phyloP scores from a whole-genome alignment of 1,140 invertebrate genomes.

The Achroia grisella region DNA sequence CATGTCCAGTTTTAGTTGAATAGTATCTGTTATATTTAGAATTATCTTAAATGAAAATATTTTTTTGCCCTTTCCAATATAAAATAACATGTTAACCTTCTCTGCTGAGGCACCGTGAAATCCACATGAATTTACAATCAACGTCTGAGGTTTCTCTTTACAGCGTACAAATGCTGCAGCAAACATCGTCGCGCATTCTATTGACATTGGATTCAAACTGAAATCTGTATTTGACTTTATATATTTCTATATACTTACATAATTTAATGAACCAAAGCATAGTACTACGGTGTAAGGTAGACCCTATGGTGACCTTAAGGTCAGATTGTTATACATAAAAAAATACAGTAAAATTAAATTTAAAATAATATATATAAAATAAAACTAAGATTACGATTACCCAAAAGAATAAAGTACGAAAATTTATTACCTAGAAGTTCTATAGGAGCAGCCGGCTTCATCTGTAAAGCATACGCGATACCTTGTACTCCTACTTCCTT shows the following conservation, averaged over 20 bases:
- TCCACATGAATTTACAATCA: constrained; percentile 62
- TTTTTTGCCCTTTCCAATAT: too few relatives aligned
- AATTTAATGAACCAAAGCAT: background rate
- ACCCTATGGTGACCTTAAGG: too few relatives aligned
- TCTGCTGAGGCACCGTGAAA: constrained; percentile 52
- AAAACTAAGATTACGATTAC: background rate
- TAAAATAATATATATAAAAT: too few relatives aligned
- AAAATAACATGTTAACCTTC: constrained; percentile 28
- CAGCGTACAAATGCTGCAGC: constrained; percentile 63
- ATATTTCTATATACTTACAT: too few relatives aligned
- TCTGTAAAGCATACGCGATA: constrained; percentile 61
- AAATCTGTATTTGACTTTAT: constrained; percentile 35
- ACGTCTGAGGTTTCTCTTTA: constrained; percentile 62
- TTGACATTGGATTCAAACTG: constrained; percentile 60
- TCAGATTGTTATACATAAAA: too few relatives aligned
- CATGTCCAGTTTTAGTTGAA: too few relatives aligned
- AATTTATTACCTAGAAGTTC: constrained; percentile 45
- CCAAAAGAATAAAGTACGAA: too few relatives aligned
- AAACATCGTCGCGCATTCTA: constrained; percentile 59
- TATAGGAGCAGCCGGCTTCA: constrained; percentile 61
- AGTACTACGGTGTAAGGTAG: too few relatives aligned
- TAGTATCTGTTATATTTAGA: too few relatives aligned
- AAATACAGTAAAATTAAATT: background rate
- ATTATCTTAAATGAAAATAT: too few relatives aligned
- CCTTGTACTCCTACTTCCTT: constrained; percentile 58